phyloP scores from a whole-genome alignment of 2,888 invertebrate genomes.

The Exephanes ischioxanthus region DNA sequence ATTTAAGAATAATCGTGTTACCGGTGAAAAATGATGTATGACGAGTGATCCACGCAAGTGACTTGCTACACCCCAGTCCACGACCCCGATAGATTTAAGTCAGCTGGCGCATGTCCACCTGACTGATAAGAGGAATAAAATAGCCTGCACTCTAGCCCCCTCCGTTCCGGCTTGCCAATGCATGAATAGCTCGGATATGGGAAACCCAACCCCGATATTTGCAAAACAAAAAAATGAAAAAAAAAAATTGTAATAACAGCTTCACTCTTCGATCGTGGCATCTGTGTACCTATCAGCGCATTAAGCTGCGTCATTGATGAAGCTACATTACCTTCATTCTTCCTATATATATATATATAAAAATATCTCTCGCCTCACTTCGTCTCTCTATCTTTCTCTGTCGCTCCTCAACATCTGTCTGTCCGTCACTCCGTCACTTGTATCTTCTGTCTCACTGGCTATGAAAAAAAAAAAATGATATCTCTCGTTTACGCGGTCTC shows the following conservation, averaged over 20 bases:
- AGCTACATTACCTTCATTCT: conserved; percentile 30
- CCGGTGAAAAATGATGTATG: conserved; percentile 77
- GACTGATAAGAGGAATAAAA: conserved; percentile 71
- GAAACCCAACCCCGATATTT: conserved; percentile 30
- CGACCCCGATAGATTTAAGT: conserved; percentile 71
- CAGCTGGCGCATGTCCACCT: conserved; percentile 84
- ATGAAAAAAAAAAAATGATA: neutral
- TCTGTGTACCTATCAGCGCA: conserved; percentile 51
- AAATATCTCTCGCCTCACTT: conserved; percentile 79
- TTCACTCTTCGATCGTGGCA: conserved; percentile 58
- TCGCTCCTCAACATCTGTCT: conserved; percentile 42
- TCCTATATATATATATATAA: conserved; percentile 68
- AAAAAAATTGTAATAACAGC: conserved; percentile 34
- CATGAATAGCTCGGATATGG: conserved; percentile 71
- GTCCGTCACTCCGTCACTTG: conserved; percentile 38
- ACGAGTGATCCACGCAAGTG: conserved; percentile 62
- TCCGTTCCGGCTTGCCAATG: conserved; percentile 69
- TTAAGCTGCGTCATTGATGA: conserved; percentile 45
- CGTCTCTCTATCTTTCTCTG: conserved; percentile 70
- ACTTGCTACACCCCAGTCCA: conserved; percentile 49
- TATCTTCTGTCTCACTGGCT: conserved; percentile 74
- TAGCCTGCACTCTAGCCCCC: conserved; percentile 83
- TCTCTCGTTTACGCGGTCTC: conserved; percentile 34
- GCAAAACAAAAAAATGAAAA: conserved; percentile 26
- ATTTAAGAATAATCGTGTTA: neutral